Percentiles rank a stretch among this genome's conserved stretches.
Conservation (phyloP, 2,113 vertebrate genomes). For the Albula goreensis region DNA sequence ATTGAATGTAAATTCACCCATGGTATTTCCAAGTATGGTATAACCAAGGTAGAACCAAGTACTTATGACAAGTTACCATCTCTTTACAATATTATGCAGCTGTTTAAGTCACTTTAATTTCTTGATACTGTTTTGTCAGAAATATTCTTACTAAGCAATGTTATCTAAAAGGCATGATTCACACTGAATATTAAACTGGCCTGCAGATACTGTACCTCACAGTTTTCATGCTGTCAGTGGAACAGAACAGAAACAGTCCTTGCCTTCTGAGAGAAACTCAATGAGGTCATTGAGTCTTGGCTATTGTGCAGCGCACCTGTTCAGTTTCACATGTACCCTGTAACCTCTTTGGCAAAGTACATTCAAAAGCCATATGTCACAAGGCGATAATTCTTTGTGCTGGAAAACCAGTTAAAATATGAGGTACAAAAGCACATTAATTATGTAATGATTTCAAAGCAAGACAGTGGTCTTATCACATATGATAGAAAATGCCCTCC, state of each 20-base stretch:
- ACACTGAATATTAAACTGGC: neutral
- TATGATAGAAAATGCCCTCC: neutral
- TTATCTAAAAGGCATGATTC: neutral
- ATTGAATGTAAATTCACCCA: no score
- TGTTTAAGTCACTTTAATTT: no score
- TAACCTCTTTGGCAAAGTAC: neutral
- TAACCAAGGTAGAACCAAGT: no score
- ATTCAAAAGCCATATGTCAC: neutral
- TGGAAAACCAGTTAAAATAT: neutral
- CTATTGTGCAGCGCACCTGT: neutral
- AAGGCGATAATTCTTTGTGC: neutral
- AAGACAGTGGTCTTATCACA: neutral
- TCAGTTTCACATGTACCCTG: neutral
- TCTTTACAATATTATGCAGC: no score
- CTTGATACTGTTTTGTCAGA: no score
- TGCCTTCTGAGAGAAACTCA: neutral
- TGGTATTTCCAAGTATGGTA: no score
- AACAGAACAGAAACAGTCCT: neutral
- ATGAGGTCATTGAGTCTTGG: neutral
- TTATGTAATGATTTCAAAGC: neutral
- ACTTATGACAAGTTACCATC: no score
- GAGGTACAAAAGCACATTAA: neutral
- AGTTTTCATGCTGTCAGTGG: neutral
- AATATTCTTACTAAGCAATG: no score
- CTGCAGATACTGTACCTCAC: neutral